Base-by-base conservation (phyloP, 2,113 vertebrate genomes). In the Clarias magur region DNA sequence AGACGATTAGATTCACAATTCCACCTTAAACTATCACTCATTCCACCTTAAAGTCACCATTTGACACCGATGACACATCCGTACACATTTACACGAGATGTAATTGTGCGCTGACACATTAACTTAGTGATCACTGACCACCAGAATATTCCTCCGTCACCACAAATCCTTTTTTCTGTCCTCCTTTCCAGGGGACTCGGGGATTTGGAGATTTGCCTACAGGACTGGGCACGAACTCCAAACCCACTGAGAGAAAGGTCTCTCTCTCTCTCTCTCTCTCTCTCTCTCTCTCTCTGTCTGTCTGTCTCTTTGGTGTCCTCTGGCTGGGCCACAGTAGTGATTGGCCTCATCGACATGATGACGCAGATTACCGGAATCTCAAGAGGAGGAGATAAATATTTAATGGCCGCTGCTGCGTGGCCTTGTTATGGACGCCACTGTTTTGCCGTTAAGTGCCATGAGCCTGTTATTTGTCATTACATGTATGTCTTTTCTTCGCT, bases 281-380 rank as follows among this genome's bases (percentile, higher is more conserved):
- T 67, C 60, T 78, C 53, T 73, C 85, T 78, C 54, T 70, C 23
- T 54, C 10, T 57, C 19, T 84, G 8, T 73, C 42, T 68, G 34
- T 85, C 72, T 87, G 79, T 80, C 65, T 84, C 21, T 42, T 75
- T 60, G 4, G 78, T 88, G 83, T 90, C 84, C 88, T 84, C 88
- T 83, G 59, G 83, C 85, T 81, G 80, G 59, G 88, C 72, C 65
- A 84, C 80, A 84, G 76, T 88, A 88, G 85, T 83, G 82, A 87
- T 88, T 80, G 85, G 73, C 86, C 60, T 53, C 59, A 42, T 88
- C 84, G 85, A 84, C 84, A 57, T 83, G 88, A 89, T 88, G 88
- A 89, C 87, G 88, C 88, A 88, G 89, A 82, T 89, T 88, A 87
- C 89, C 76, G 78, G 88, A 87, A 88, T 87, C 87, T 89, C 85